These are phyloP conservation scores for Setipinna tenuifilis DNA, from an alignment of 2,797 vertebrate species.

Conservation along the genomic window DNA sequence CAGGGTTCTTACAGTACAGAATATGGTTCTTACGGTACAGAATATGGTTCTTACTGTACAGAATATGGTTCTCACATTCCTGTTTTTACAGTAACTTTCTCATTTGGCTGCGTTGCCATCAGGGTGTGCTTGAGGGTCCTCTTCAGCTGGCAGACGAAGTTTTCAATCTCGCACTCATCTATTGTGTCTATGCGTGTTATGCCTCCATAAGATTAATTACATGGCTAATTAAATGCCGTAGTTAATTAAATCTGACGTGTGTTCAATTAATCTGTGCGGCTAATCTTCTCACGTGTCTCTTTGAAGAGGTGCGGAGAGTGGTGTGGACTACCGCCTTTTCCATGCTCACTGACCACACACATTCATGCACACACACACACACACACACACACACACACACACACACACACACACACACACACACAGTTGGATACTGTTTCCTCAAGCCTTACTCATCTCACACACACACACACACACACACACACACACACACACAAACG, in stretches of 20 bases:
- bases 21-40: too few relatives aligned
- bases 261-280: conserved; percentile 83
- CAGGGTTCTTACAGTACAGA: too few relatives aligned
- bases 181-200: conserved; percentile 57
- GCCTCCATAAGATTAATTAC: conserved; percentile 82
- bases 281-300: conserved; percentile 69
- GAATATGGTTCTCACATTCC: too few relatives aligned
- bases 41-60: too few relatives aligned
- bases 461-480: background rate
- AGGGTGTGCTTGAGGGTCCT: conserved; percentile 55
- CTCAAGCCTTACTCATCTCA: background rate
- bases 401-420: conserved; percentile 12
- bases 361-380: background rate
- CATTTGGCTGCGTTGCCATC: conserved; percentile 10
- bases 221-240: conserved; percentile 82
- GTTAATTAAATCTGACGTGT: conserved; percentile 84
- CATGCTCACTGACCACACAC: conserved; percentile 36
- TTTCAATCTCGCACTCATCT: conserved; percentile 52
- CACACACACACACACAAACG: background rate
- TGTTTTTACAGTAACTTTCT: background rate
- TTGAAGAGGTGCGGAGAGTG: background rate
- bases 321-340: conserved; percentile 40
- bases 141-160: conserved; percentile 68
- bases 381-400: background rate
- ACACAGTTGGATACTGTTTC: background rate